Conservation (phyloP, 2,113 vertebrate species). For the Gobius niger region DNA sequence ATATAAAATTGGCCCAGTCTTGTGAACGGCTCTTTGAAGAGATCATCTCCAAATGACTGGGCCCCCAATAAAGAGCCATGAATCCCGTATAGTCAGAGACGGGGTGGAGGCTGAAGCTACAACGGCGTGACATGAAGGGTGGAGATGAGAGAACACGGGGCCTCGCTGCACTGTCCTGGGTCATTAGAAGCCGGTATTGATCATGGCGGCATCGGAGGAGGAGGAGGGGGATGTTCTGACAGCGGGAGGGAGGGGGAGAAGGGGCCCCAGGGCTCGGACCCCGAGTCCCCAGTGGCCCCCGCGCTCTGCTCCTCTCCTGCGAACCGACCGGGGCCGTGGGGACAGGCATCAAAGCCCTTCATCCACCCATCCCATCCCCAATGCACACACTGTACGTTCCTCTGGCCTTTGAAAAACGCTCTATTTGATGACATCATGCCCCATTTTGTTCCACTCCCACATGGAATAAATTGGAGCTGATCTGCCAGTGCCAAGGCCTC, state of each 20-base stretch:
- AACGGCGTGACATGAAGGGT: conserved; percentile 36
- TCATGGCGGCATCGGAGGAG: conserved; percentile 55
- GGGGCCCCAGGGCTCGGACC: conserved; percentile 46
- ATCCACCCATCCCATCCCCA: conserved; percentile 43
- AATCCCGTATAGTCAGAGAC: conserved; percentile 18
- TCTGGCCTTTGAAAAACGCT: conserved; percentile 66
- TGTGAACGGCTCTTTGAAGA: too few species aligned
- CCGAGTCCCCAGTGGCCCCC: conserved; percentile 64
- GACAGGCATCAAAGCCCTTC: conserved; percentile 73
- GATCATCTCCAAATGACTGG: too few species aligned
- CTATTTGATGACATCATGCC: conserved; percentile 74
- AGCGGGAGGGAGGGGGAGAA: conserved; percentile 43
- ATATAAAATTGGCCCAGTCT: too few species aligned
- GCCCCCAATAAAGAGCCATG: too few species aligned
- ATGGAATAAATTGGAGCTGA: conserved; percentile 55
- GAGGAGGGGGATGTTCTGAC: conserved; percentile 41
- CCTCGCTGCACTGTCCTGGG: conserved; percentile 57
- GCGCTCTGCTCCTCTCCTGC: conserved; percentile 62
- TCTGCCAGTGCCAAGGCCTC: conserved; percentile 12
- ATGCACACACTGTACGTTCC: conserved; percentile 34
- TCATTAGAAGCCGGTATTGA: conserved; percentile 77
- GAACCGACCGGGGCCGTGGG: conserved; percentile 55
- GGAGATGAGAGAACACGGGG: conserved; percentile 57
- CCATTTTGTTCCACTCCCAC: conserved; percentile 45
- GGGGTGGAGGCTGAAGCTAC: conserved; percentile 42